phyloP scores from a whole-genome alignment of 2,888 invertebrate genomes.

The Parnassius smintheus region DNA sequence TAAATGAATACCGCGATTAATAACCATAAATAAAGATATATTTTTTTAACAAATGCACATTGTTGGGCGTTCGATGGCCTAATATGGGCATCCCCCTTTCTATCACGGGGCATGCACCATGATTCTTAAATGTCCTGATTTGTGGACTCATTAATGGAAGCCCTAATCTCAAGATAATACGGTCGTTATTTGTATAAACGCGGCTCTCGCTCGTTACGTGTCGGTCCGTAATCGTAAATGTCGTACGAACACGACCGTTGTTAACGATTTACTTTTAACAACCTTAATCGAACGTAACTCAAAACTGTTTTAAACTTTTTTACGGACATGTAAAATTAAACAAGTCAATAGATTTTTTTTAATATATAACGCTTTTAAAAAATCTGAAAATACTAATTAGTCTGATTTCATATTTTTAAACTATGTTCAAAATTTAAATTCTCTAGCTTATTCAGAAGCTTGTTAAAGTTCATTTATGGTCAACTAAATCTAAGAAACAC shows the following conservation, averaged over 20 bases:
- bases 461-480: no score
- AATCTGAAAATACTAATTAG: no score
- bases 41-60: no score
- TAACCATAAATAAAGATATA: no score
- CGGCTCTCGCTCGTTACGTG: conserved; percentile 9
- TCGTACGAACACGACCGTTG: conserved; percentile 1
- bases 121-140: background rate
- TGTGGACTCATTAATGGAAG: background rate
- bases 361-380: no score
- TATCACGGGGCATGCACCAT: no score
- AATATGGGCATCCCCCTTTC: no score
- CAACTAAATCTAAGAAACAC: no score
- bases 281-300: background rate
- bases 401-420: background rate
- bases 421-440: background rate
- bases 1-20: no score
- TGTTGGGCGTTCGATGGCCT: no score
- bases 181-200: conserved; percentile 15
- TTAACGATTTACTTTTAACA: conserved; percentile 13
- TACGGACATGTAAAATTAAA: background rate
- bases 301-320: conserved; percentile 1
- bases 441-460: no score
- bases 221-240: conserved; percentile 11
- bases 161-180: conserved; percentile 12
- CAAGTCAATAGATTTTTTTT: background rate